A percentile compares a stretch with the other conserved stretches of the same genome.
phyloP scores from a whole-genome alignment of 2,888 invertebrate genomes.

The Meteorus colon region DNA sequence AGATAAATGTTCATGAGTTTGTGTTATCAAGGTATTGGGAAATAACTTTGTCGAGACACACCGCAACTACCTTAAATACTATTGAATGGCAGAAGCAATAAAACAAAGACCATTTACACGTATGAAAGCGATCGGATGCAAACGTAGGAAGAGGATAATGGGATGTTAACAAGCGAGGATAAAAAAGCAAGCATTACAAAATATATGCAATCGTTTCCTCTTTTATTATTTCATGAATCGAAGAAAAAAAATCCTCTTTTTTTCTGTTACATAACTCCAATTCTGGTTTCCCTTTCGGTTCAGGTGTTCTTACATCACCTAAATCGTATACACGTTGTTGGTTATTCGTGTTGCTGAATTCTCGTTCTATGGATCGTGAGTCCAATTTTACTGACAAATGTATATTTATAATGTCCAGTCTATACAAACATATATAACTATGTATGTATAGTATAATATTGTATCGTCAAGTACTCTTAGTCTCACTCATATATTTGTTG shows the following conservation, averaged over 20 bases:
- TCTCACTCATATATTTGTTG: neutral
- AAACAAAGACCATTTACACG: neutral
- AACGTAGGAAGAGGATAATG: neutral
- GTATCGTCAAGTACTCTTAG: neutral
- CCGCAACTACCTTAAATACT: neutral
- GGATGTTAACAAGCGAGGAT: neutral
- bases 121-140: neutral
- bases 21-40: too few species aligned
- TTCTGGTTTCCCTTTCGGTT: neutral
- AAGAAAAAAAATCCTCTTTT: neutral
- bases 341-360: neutral
- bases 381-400: neutral
- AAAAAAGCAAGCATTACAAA: neutral
- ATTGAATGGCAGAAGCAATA: neutral
- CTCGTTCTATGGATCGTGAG: neutral
- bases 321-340: neutral
- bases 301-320: neutral
- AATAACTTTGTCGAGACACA: too few species aligned
- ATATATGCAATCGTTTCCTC: neutral
- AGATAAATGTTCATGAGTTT: too few species aligned
- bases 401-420: slow-evolving; percentile 5
- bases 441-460: neutral
- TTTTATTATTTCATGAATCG: neutral
- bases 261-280: neutral
- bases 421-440: slow-evolving; percentile 6